phyloP scores from a whole-genome alignment of 2,113 vertebrate species.

The Dunckerocampus dactyliophorus region DNA sequence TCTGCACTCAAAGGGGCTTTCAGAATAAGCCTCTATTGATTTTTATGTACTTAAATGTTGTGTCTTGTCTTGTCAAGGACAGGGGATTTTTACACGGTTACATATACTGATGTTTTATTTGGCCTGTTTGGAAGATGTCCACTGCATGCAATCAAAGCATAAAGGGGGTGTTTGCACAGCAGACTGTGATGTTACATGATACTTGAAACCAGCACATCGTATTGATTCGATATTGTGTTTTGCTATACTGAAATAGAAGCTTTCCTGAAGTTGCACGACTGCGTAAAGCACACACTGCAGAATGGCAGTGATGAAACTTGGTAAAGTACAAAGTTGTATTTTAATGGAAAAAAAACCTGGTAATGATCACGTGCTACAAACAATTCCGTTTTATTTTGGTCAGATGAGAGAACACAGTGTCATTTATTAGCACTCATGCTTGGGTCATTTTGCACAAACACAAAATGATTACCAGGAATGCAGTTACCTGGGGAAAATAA shows the following conservation, averaged over 20 bases:
- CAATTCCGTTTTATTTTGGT: too few species aligned
- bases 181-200: neutral
- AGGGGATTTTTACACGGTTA: slow-evolving; percentile 29
- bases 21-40: slow-evolving; percentile 44
- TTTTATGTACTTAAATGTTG: slow-evolving; percentile 63
- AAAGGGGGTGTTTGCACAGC: neutral
- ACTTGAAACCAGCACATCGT: neutral
- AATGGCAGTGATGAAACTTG: neutral
- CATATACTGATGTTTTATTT: slow-evolving; percentile 45
- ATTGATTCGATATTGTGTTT: slow-evolving; percentile 4
- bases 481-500: too few species aligned
- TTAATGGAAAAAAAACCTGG: too few species aligned
- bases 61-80: slow-evolving; percentile 57
- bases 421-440: too few species aligned
- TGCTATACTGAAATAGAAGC: neutral
- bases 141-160: slow-evolving; percentile 17
- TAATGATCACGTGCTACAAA: too few species aligned
- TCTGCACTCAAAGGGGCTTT: slow-evolving; percentile 55
- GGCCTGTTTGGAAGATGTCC: slow-evolving; percentile 24
- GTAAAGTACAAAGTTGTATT: too few species aligned
- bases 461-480: too few species aligned
- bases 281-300: neutral
- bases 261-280: slow-evolving; percentile 5
- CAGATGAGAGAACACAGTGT: too few species aligned
- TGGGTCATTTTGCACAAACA: too few species aligned